Percentiles rank a stretch among this genome's conserved stretches.
These are phyloP conservation scores for Penaeus japonicus DNA, from an alignment of 1,140 invertebrate species.

Conservation along the genomic window DNA sequence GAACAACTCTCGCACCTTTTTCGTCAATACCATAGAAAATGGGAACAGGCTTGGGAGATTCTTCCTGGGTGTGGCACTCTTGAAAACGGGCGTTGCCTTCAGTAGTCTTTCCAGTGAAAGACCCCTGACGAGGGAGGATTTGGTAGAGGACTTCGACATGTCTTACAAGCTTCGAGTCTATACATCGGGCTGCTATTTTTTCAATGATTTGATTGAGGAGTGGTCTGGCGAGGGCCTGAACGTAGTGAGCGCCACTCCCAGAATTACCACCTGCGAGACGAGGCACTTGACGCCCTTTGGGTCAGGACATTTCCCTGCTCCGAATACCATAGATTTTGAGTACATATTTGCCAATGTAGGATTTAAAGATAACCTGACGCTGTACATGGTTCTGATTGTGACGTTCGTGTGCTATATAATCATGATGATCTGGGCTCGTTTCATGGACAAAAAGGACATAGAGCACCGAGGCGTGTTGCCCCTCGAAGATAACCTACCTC, in stretches of 20 bases:
- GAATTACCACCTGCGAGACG: slow-evolving; percentile 64
- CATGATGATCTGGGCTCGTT: slow-evolving; percentile 66
- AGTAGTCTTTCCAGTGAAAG: not conserved
- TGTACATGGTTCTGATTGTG: slow-evolving; percentile 68
- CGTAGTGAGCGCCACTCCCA: not conserved
- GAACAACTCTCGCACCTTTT: not conserved
- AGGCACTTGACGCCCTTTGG: slow-evolving; percentile 69
- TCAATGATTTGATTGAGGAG: not conserved
- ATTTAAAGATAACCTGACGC: slow-evolving; percentile 68
- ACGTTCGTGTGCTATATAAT: slow-evolving; percentile 65
- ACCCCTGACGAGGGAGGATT: not conserved
- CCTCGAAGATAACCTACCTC: slow-evolving; percentile 7
- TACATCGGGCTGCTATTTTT: slow-evolving; percentile 41
- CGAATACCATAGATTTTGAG: slow-evolving; percentile 68
- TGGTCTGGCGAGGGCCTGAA: slow-evolving; percentile 33
- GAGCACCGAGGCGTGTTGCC: slow-evolving; percentile 46
- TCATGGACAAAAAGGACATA: slow-evolving; percentile 66
- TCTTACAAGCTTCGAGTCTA: slow-evolving; percentile 14
- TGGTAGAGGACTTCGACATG: not conserved
- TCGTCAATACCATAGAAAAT: slow-evolving; percentile 15
- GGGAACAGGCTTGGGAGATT: slow-evolving; percentile 28
- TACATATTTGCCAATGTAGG: slow-evolving; percentile 68
- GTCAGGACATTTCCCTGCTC: slow-evolving; percentile 67
- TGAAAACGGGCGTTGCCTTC: not conserved
- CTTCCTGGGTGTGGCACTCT: not conserved